Conservation (phyloP, 2,888 invertebrate genomes). For the Venustoraphidia nigricollis region DNA sequence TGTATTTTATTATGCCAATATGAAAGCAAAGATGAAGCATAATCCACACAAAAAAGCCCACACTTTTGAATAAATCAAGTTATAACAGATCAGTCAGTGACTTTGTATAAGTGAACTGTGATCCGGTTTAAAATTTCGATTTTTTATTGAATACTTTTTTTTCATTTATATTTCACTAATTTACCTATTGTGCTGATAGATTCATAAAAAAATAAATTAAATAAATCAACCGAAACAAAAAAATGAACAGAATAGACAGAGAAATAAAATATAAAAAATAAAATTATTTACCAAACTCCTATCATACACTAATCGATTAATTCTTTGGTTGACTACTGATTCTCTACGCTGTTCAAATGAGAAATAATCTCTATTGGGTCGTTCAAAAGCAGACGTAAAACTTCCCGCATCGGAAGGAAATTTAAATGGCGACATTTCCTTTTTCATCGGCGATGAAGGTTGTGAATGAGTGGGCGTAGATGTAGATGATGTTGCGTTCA, state of each 20-base stretch:
- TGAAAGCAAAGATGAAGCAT: too few species aligned
- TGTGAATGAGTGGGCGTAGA: slow-evolving; percentile 36
- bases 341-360: slow-evolving; percentile 13
- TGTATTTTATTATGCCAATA: background rate
- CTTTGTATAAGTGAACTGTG: too few species aligned
- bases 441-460: slow-evolving; percentile 54
- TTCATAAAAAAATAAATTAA: too few species aligned
- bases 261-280: slow-evolving; percentile 19
- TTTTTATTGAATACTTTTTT: too few species aligned
- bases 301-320: slow-evolving; percentile 35
- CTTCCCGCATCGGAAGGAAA: slow-evolving; percentile 20
- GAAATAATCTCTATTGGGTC: slow-evolving; percentile 17
- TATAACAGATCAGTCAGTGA: too few species aligned
- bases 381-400: slow-evolving; percentile 16
- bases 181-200: too few species aligned
- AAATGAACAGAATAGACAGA: too few species aligned
- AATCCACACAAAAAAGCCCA: too few species aligned
- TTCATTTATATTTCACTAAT: too few species aligned
- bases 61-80: too few species aligned
- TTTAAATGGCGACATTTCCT: slow-evolving; percentile 37
- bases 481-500: slow-evolving; percentile 20
- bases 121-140: too few species aligned
- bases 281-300: slow-evolving; percentile 23
- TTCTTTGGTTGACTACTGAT: slow-evolving; percentile 19
- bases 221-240: too few species aligned